Conservation (phyloP, 2,888 invertebrate species). For the Mythimna loreyi region DNA sequence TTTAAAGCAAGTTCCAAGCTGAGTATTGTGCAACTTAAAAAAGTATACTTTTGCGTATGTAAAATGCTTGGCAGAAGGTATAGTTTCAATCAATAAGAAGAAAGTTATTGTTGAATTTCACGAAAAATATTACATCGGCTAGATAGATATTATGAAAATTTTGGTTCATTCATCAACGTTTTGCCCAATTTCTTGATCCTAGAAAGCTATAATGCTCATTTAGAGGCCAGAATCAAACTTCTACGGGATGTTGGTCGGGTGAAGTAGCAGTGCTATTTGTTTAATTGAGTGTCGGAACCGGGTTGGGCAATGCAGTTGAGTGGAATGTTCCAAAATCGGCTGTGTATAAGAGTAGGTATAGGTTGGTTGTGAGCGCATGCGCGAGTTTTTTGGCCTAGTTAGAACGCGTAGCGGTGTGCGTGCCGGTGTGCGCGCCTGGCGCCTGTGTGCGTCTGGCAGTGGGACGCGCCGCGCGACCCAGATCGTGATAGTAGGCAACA, state of each 20-base stretch:
- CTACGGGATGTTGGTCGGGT: background rate
- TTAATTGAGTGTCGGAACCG: background rate
- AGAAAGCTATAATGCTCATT: background rate
- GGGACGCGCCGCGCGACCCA: slow-evolving; percentile 80
- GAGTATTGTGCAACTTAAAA: background rate
- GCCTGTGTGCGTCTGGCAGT: slow-evolving; percentile 77
- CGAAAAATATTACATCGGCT: background rate
- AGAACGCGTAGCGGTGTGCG: slow-evolving; percentile 60
- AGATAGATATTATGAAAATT: background rate
- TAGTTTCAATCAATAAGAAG: background rate
- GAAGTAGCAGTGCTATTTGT: background rate
- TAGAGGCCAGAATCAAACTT: background rate
- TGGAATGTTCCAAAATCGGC: slow-evolving; percentile 32
- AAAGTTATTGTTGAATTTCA: background rate
- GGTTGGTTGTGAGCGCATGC: slow-evolving; percentile 73
- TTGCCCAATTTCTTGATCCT: background rate
- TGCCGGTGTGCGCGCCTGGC: slow-evolving; percentile 19
- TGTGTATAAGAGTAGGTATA: slow-evolving; percentile 16
- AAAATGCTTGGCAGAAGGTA: background rate
- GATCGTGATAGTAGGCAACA: slow-evolving; percentile 60
- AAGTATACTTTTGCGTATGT: background rate
- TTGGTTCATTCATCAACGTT: background rate
- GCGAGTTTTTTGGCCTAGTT: slow-evolving; percentile 84
- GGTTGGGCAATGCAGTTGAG: background rate
- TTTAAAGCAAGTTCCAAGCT: background rate